Evolutionary conservation across 2,797 vertebrate species (phyloP), one percentile per base, ranked within the genome.

Genomic region (Halcyon leucocephala): DNA sequence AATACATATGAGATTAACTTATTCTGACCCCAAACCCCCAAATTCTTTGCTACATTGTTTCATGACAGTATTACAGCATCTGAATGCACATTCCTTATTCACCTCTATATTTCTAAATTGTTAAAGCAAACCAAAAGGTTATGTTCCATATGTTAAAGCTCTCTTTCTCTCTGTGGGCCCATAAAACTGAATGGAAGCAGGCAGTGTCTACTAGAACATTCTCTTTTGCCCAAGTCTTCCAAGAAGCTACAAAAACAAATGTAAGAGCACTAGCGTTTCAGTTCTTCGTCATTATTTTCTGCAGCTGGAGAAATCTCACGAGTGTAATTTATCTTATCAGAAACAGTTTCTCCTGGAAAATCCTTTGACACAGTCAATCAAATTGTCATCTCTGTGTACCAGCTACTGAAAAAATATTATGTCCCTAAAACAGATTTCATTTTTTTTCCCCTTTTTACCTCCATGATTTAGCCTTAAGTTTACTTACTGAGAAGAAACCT

Each of bases 181-280:
- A 96, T 96, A 97, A 97, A 97, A 82, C 29, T 64, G 83, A 94
- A 83, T 65, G 71, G 84, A 94, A 96, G 89, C 44, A 95, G 82
- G 71, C 73, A 96, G 55, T 14, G 9, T 91, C 90, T 82, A 94
- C 61, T 37, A 89, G 35, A 88, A 88, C 60, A 96, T 89, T 91
- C 82, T 93, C 81, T 66, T 93, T 72, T 77, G 49, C 65, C 58
- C 61, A 78, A 14, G 1, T 76, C 82, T 93, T 93, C 66, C 44
- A 92, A 20, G 25, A 82, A 93, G 74, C 87, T 95, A 95, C 73
- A 91, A 89, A 95, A 96, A 89, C 74, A 96, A 95, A 92, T 57
- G 8, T 76, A 89, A 51, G 39, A 80, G 31, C 0, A 0, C 17
- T 61, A 64, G 69, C 35, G 62, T 42, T 67, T 77, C 74, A 87